Conservation (phyloP, 2,888 invertebrate genomes). For the Hesperia comma region DNA sequence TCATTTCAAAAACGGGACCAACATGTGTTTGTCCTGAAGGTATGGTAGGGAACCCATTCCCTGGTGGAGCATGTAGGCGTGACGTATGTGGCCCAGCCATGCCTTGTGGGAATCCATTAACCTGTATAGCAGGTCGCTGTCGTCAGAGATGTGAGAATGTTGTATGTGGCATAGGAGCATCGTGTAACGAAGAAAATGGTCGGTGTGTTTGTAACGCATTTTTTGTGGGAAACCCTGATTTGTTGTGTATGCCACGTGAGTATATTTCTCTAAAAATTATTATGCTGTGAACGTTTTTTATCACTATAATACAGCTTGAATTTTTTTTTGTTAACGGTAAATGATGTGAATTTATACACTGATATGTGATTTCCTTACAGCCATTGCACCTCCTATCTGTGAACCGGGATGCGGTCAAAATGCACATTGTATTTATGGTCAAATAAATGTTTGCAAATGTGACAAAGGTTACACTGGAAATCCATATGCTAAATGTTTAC, state of each 20-base stretch:
- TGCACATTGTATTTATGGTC: slow-evolving; percentile 94
- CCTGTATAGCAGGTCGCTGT: slow-evolving; percentile 94
- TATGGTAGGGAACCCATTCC: slow-evolving; percentile 95
- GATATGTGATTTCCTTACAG: slow-evolving; percentile 70
- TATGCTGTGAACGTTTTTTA: background rate
- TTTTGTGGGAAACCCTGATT: slow-evolving; percentile 94
- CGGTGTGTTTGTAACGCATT: slow-evolving; percentile 94
- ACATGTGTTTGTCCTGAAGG: slow-evolving; percentile 95
- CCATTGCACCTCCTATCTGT: slow-evolving; percentile 90
- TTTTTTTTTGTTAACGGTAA: too few relatives aligned
- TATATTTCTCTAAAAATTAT: slow-evolving; percentile 48
- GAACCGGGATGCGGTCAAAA: slow-evolving; percentile 91
- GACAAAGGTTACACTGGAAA: slow-evolving; percentile 93
- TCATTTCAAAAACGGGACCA: slow-evolving; percentile 92
- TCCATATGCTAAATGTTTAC: slow-evolving; percentile 92
- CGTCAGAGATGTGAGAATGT: slow-evolving; percentile 94
- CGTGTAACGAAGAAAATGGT: slow-evolving; percentile 91
- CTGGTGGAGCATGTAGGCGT: slow-evolving; percentile 92
- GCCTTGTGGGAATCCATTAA: slow-evolving; percentile 90
- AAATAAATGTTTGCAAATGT: slow-evolving; percentile 91
- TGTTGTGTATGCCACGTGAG: slow-evolving; percentile 96
- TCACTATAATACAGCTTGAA: too few relatives aligned
- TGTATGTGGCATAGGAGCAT: slow-evolving; percentile 94
- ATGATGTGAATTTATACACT: background rate
- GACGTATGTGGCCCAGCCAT: slow-evolving; percentile 91